phyloP scores from a whole-genome alignment of 2,888 invertebrate species.

The Gryllus longicercus region DNA sequence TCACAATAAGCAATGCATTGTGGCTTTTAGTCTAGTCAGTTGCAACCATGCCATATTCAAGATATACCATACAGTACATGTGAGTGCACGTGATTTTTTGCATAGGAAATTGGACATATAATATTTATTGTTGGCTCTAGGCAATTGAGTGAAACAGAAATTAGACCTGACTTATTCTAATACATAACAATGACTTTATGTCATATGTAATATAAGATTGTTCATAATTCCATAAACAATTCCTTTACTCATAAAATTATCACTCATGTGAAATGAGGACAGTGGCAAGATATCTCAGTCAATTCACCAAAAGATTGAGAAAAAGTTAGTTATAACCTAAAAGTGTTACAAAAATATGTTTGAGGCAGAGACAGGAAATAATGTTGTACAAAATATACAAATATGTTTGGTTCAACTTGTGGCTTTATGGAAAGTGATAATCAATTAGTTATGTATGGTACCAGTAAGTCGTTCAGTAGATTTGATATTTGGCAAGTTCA shows the following conservation, averaged over 20 bases:
- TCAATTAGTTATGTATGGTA: neutral
- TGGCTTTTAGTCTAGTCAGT: neutral
- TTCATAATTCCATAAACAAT: neutral
- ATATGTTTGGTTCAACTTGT: neutral
- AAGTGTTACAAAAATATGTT: neutral
- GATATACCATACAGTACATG: neutral
- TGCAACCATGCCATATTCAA: neutral
- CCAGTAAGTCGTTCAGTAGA: too few relatives aligned
- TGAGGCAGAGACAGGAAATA: slow-evolving; percentile 4
- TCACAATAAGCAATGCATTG: neutral
- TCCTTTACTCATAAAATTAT: neutral
- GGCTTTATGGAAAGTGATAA: neutral
- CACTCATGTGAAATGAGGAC: neutral
- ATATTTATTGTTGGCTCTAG: neutral
- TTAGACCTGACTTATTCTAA: neutral
- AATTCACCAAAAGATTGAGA: neutral
- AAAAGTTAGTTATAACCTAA: neutral
- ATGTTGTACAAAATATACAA: neutral
- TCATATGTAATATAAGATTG: neutral
- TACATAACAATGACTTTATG: neutral
- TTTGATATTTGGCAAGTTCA: too few relatives aligned
- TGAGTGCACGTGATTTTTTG: neutral
- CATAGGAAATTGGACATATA: slow-evolving; percentile 6
- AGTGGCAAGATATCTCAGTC: neutral
- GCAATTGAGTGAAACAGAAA: slow-evolving; percentile 2